Evolutionary conservation across 2,797 vertebrate genomes (phyloP).

Genomic region (Alectoris magna): DNA sequence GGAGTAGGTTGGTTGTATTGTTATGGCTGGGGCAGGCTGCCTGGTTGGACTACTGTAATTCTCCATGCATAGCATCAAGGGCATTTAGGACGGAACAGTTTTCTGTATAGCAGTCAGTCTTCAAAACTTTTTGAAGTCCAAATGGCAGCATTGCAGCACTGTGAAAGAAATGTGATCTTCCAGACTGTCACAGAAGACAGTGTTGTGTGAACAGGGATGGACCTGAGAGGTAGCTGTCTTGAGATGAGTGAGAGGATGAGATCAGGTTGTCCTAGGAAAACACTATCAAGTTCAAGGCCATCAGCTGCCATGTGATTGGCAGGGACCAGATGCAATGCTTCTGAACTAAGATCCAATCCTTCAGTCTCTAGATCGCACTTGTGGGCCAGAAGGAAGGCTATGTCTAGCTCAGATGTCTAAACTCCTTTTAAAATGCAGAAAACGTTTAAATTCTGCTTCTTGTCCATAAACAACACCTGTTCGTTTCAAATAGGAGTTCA

Average conservation of each 20-base stretch:
- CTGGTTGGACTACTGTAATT: neutral
- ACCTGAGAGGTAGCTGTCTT: neutral
- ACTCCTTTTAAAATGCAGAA: neutral
- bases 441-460: neutral
- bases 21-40: neutral
- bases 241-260: neutral
- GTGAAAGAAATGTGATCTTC: neutral
- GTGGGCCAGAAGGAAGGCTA: neutral
- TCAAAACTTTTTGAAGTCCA: neutral
- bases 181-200: neutral
- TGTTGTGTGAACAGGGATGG: neutral
- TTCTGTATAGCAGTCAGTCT: neutral
- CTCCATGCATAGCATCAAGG: neutral
- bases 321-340: neutral
- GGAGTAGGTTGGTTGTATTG: accelerated
- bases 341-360: neutral
- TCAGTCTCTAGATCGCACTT: neutral
- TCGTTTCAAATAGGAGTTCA: neutral
- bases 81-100: neutral
- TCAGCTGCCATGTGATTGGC: neutral
- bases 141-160: neutral
- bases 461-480: neutral
- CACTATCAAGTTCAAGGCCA: neutral
- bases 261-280: neutral
- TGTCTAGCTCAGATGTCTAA: neutral